Evolutionary conservation across 2,113 vertebrate genomes (phyloP), one percentile per base, ranked within the genome.

Genomic region (Pterocles orientalis): DNA sequence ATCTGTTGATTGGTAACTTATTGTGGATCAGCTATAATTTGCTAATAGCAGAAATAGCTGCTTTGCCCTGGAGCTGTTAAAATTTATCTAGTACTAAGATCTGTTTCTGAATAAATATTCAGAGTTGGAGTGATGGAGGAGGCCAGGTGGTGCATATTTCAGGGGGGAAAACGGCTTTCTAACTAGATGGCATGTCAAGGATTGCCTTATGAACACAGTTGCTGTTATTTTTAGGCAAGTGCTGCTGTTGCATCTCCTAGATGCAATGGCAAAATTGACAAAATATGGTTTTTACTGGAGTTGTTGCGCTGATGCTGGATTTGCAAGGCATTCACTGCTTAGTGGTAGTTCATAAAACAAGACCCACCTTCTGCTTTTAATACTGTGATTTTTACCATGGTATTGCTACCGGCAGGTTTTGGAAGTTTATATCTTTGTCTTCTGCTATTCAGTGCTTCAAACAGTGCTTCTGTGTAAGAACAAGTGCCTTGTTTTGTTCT

Each of bases 341-440:
- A 4, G 47, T 17, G 60, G 41, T 9, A 11, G 31, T 43, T 89
- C n/a, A 1, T 45, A 20, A 12, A 4, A 9, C 11, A 66, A 26
- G 14, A 1, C 3, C 1, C 29, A 18, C 60, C 6, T 26, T 36
- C 39, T 19, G 17, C 3, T 31, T 56, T 72, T n/a, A n/a, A 31
- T 29, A 3, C 34, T 1, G 2, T 26, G 39, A 19, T 76, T 58
- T 75, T 88, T 25, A 2, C 58, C 3, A 1, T 12, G 62, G 36
- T 24, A 5, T 33, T 17, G 2, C 6, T 25, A 0, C 41, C 23
- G 28, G 51, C 56, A 33, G n/a, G 0, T 47, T 34, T 50, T 7
- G 65, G 68, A 18, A 29, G 58, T 14, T 34, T 1, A 0, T 18
- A 7, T 10, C 11, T 33, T 12, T 17, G 31, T 21, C 31, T 5